phyloP scores from a whole-genome alignment of 2,797 vertebrate genomes.

The Lacerta agilis region DNA sequence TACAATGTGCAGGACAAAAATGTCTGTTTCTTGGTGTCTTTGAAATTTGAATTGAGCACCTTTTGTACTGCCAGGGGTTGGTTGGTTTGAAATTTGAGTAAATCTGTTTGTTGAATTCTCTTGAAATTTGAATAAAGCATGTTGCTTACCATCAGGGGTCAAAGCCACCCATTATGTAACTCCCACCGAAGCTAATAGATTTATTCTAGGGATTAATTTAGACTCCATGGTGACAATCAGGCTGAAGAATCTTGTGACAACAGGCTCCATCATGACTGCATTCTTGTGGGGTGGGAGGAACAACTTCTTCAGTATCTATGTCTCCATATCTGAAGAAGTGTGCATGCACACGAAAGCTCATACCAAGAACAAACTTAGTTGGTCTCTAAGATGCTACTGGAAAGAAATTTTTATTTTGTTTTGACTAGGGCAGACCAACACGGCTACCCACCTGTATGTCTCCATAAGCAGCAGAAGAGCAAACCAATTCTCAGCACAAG shows the following conservation, averaged over 20 bases:
- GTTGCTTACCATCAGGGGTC: not conserved
- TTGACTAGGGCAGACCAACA: no score
- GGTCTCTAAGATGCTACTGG: no score
- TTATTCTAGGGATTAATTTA: slow-evolving; percentile 9
- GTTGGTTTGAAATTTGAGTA: no score
- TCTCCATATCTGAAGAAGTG: not conserved
- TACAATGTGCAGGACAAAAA: fast-evolving
- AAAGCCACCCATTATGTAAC: not conserved
- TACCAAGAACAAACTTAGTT: no score
- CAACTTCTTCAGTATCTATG: not conserved
- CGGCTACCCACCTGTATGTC: not conserved
- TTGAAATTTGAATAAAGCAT: not conserved
- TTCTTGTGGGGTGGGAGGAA: not conserved
- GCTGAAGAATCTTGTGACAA: slow-evolving; percentile 8
- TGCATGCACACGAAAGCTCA: no score
- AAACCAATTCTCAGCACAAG: not conserved
- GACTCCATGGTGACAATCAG: not conserved
- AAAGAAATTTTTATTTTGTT: no score
- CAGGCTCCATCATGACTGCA: not conserved
- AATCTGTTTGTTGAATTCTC: no score
- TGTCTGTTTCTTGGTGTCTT: not conserved
- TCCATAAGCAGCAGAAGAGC: not conserved
- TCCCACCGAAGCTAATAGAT: not conserved
- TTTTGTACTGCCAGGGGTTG: no score
- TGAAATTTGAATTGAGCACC: no score